phyloP scores from a whole-genome alignment of 2,113 vertebrate species.

The Rhynchomys soricoides region DNA sequence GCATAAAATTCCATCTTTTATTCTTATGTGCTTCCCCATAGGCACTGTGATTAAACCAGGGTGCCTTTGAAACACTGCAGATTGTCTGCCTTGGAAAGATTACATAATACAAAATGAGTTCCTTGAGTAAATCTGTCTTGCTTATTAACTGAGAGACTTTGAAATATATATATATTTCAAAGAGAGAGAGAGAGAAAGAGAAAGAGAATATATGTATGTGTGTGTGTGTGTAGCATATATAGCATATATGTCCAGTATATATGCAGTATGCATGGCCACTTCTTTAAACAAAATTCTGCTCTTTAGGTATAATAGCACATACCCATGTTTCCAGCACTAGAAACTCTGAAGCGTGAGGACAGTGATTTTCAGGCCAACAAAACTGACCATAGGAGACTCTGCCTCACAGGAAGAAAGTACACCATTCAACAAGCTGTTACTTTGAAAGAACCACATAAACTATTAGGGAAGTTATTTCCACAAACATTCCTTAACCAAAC shows the following conservation, averaged over 20 bases:
- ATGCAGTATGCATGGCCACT: neutral
- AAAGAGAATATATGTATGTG: no score
- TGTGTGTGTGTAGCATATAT: no score
- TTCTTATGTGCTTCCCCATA: neutral
- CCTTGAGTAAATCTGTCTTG: slow-evolving; percentile 44
- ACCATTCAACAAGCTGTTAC: neutral
- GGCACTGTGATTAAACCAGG: slow-evolving; percentile 2
- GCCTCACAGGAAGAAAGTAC: neutral
- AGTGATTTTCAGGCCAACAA: neutral
- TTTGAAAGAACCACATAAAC: neutral
- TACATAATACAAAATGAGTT: slow-evolving; percentile 32
- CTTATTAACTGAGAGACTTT: slow-evolving; percentile 16
- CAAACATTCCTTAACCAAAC: neutral
- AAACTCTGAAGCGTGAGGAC: neutral
- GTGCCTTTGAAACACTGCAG: neutral
- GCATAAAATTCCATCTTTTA: neutral
- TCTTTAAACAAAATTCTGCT: neutral
- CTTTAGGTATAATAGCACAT: neutral
- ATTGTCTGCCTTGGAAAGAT: slow-evolving; percentile 41
- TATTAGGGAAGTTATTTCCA: neutral
- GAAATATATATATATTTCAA: no score
- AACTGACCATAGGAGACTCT: neutral
- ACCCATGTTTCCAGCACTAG: neutral
- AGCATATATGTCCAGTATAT: neutral
- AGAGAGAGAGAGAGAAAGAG: no score